Evolutionary conservation across 2,113 vertebrate species (phyloP).

Genomic region (Ifrita kowaldi): DNA sequence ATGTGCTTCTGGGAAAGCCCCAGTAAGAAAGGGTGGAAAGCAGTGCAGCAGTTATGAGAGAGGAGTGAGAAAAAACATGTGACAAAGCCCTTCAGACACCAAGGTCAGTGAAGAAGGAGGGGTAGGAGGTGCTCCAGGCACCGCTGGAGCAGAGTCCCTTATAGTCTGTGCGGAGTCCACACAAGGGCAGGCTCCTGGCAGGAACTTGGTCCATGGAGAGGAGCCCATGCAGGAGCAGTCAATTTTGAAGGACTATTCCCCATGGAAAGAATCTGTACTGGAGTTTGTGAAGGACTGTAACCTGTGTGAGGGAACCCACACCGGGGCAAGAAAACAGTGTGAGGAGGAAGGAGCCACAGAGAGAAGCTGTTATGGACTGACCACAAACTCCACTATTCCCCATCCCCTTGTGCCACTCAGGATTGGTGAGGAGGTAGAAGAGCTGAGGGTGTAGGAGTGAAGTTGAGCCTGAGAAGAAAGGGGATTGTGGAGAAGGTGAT

Average conservation of each 20-base stretch:
- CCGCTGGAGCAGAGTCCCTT: neutral
- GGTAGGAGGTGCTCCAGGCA: neutral
- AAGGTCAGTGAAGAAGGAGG: neutral
- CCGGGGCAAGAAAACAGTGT: neutral
- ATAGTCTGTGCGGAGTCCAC: neutral
- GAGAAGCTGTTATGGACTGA: neutral
- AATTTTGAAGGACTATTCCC: neutral
- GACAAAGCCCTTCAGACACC: neutral
- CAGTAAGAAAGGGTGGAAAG: neutral
- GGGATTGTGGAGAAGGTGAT: neutral
- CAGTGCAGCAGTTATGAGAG: rapidly evolving
- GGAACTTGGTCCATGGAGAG: neutral
- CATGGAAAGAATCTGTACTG: neutral
- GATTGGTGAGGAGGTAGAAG: neutral
- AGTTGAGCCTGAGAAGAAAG: neutral
- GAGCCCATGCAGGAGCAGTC: neutral
- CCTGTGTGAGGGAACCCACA: neutral
- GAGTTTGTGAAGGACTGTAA: neutral
- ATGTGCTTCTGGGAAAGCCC: neutral
- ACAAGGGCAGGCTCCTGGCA: neutral
- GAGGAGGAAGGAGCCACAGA: neutral
- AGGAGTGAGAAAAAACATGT: neutral
- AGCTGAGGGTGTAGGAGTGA: neutral
- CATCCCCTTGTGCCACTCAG: neutral
- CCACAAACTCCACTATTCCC: neutral